Evolutionary conservation across 2,797 vertebrate species (phyloP).

Genomic region (Zalophus californianus): DNA sequence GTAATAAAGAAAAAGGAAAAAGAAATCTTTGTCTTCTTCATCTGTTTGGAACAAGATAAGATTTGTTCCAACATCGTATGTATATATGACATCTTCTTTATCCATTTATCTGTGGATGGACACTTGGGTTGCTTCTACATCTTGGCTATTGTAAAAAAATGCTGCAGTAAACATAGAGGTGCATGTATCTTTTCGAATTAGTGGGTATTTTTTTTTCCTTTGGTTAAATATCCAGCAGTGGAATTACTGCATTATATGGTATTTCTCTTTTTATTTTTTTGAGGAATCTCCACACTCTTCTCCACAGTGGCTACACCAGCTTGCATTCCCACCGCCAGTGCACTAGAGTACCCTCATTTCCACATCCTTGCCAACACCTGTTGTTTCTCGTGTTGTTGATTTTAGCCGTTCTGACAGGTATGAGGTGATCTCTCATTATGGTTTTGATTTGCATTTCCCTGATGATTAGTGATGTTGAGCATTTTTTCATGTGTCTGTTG

Average conservation of each 20-base stretch:
- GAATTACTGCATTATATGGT: not conserved
- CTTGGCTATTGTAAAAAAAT: not conserved
- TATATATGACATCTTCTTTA: not conserved
- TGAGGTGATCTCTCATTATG: not conserved
- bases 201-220: not conserved
- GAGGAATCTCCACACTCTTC: not conserved
- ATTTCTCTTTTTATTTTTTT: not conserved
- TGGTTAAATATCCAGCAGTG: not conserved
- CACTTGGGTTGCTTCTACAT: not conserved
- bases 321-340: not conserved
- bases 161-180: not conserved
- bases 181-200: not conserved
- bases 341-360: not conserved
- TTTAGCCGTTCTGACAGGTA: not conserved
- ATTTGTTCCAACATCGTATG: not conserved
- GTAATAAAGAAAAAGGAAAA: not conserved
- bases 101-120: not conserved
- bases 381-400: not conserved
- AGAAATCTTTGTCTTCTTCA: not conserved
- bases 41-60: not conserved
- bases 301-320: not conserved
- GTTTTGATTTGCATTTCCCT: not conserved
- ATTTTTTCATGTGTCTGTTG: not conserved
- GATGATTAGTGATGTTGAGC: not conserved
- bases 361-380: not conserved